These are phyloP conservation scores for Acanthochromis polyacanthus DNA, from an alignment of 2,113 vertebrate genomes.

Conservation along the genomic window DNA sequence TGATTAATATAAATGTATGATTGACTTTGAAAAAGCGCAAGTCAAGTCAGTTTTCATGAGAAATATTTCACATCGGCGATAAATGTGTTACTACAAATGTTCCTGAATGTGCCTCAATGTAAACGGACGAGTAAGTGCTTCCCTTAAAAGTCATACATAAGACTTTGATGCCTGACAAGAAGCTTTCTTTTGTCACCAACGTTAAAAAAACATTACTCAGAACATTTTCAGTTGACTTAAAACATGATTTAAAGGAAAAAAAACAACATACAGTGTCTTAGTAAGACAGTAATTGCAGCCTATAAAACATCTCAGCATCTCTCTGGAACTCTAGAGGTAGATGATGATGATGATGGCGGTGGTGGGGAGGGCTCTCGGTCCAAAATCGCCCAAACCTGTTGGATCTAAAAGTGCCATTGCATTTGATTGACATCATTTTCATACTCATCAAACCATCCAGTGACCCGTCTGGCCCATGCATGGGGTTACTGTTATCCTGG, in stretches of 20 bases:
- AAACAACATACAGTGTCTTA: too few relatives aligned
- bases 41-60: not conserved
- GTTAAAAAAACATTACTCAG: slow-evolving; percentile 15
- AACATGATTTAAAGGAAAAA: not conserved
- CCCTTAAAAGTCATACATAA: not conserved
- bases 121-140: slow-evolving; percentile 13
- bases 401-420: too few relatives aligned
- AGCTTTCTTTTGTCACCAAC: not conserved
- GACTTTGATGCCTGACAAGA: slow-evolving; percentile 35
- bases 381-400: too few relatives aligned
- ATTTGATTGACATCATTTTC: too few relatives aligned
- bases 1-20: slow-evolving; percentile 22
- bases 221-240: slow-evolving; percentile 25
- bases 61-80: not conserved
- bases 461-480: too few relatives aligned
- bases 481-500: too few relatives aligned
- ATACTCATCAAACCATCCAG: too few relatives aligned
- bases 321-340: too few relatives aligned
- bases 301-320: too few relatives aligned
- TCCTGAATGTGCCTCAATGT: not conserved
- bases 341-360: too few relatives aligned
- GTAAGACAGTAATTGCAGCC: too few relatives aligned
- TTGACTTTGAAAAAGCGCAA: slow-evolving; percentile 17
- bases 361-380: too few relatives aligned
- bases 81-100: slow-evolving; percentile 15